Percentiles rank a stretch among this genome's conserved stretches.
Evolutionary conservation across 2,888 invertebrate genomes (phyloP).

Genomic region (Tineola bisselliella): DNA sequence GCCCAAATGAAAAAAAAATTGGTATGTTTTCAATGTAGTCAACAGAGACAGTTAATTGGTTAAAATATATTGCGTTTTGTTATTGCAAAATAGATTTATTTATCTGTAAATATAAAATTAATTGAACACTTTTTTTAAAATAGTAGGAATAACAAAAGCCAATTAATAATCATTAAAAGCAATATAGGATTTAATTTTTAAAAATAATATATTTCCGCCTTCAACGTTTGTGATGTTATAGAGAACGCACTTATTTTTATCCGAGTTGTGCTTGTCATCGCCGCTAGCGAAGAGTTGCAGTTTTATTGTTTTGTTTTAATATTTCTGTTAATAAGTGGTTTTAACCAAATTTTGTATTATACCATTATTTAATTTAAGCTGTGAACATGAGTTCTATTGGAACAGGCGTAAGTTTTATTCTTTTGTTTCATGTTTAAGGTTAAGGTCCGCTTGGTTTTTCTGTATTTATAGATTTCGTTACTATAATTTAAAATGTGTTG

Average conservation of each 20-base stretch:
- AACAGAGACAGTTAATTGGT: too few species aligned
- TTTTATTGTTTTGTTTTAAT: not conserved
- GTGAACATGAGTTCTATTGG: slow-evolving; percentile 91
- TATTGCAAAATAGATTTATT: too few species aligned
- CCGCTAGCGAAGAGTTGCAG: not conserved
- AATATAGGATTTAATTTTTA: too few species aligned
- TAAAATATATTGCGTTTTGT: too few species aligned
- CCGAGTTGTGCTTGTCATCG: not conserved
- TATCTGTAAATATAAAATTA: too few species aligned
- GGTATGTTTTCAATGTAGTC: too few species aligned
- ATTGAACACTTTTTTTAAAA: too few species aligned
- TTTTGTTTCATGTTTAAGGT: slow-evolving; percentile 9
- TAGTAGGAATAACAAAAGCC: too few species aligned
- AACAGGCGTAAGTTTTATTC: slow-evolving; percentile 80
- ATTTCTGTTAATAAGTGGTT: not conserved
- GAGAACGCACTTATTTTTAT: not conserved
- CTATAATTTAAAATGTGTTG: not conserved
- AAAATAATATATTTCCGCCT: too few species aligned
- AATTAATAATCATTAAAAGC: too few species aligned
- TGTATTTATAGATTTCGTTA: not conserved
- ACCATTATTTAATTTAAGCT: slow-evolving; percentile 15
- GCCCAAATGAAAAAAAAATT: too few species aligned
- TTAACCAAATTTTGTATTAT: not conserved
- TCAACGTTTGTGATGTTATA: not conserved
- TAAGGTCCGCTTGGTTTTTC: slow-evolving; percentile 26